A percentile compares a stretch with the other conserved stretches of the same genome.
These are phyloP conservation scores for Lycaena phlaeas DNA, from an alignment of 2,888 invertebrate genomes.

Conservation along the genomic window DNA sequence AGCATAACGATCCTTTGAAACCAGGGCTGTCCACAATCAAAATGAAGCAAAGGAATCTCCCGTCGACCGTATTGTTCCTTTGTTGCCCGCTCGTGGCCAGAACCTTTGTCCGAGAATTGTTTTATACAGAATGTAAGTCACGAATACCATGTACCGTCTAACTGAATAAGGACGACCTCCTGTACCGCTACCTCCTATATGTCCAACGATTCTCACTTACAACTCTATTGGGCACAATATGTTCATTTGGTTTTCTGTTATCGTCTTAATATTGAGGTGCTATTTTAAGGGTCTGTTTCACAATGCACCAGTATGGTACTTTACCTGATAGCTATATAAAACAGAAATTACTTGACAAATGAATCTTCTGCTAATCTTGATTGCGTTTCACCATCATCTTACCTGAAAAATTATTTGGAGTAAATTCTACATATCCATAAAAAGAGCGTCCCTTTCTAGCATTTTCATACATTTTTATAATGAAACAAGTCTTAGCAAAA, in stretches of 20 bases:
- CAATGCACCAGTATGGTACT: too few species aligned
- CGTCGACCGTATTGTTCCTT: constrained; percentile 58
- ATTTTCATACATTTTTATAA: too few species aligned
- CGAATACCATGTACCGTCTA: constrained; percentile 64
- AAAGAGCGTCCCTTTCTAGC: too few species aligned
- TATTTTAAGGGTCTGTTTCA: too few species aligned
- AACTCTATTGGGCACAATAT: constrained; percentile 41
- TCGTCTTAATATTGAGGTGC: too few species aligned
- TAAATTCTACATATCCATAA: too few species aligned
- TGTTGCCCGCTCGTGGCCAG: constrained; percentile 59
- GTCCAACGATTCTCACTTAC: constrained; percentile 34
- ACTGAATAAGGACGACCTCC: constrained; percentile 54
- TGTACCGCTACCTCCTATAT: constrained; percentile 34
- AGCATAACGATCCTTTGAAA: constrained; percentile 19
- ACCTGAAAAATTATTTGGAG: too few species aligned
- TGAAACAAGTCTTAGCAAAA: too few species aligned
- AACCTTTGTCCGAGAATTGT: constrained; percentile 70
- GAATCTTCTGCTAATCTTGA: too few species aligned
- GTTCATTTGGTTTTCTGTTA: constrained; percentile 20
- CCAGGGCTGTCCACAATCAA: constrained; percentile 52
- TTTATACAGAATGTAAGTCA: constrained; percentile 71
- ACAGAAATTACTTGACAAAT: too few species aligned
- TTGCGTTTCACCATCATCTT: too few species aligned
- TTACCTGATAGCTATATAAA: too few species aligned
- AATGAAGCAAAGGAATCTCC: constrained; percentile 62